phyloP scores from a whole-genome alignment of 2,113 vertebrate species.

The Vireo altiloquus region DNA sequence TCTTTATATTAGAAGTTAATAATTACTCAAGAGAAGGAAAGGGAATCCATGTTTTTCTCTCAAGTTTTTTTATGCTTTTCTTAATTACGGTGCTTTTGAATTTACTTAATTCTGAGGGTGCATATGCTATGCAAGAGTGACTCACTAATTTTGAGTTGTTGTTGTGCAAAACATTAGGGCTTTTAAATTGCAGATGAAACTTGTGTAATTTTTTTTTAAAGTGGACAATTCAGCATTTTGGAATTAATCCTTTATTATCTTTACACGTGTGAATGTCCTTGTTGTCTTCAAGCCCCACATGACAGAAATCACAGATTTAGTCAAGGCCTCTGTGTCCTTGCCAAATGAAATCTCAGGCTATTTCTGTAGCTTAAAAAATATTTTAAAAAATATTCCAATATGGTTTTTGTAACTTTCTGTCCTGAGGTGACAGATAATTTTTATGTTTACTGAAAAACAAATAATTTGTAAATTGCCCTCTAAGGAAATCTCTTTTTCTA shows the following conservation, averaged over 20 bases:
- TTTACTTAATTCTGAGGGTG: neutral
- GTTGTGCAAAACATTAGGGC: neutral
- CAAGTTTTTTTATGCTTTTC: neutral
- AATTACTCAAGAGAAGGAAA: neutral
- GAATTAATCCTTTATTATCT: conserved; percentile 21
- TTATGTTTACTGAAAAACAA: neutral
- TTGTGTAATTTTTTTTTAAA: neutral
- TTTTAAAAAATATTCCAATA: neutral
- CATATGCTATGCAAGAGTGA: neutral
- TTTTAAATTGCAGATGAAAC: neutral
- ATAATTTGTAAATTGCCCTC: neutral
- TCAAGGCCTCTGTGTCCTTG: neutral
- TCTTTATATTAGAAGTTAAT: neutral
- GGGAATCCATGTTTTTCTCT: neutral
- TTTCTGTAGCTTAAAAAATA: neutral
- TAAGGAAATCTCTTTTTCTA: neutral
- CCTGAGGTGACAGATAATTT: neutral
- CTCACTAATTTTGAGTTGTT: neutral
- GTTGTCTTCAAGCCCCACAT: neutral
- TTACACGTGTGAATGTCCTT: neutral
- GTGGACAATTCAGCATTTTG: neutral
- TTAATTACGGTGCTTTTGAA: neutral
- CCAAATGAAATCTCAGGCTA: neutral
- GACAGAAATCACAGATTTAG: neutral
- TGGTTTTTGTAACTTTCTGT: neutral